Evolutionary conservation across 2,797 vertebrate genomes (phyloP), one percentile per base, ranked within the genome.

Genomic region (Melanotaenia parkinsoni): DNA sequence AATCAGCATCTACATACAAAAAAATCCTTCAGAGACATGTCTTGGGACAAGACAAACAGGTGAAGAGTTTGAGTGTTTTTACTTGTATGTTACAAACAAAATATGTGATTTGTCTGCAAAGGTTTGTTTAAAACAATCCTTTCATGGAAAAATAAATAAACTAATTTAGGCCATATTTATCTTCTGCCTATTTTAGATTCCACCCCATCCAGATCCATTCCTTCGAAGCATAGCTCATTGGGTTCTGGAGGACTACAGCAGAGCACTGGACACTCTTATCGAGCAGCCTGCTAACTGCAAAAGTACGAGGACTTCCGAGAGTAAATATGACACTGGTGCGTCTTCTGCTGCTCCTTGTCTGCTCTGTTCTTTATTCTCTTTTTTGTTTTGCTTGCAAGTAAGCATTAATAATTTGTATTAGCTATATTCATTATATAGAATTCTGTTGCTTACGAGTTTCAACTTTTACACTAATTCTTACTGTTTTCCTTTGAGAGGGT

Each of bases 161-260:
- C 58, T 59, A 6, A 71, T 56, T 72, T 26, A 80, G 40, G 22
- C 7, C 13, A 4, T 32, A 56, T 38, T 67, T 22, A 24, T 32
- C 75, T 1, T 71, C 32, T 60, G 3, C 73, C 1, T 64, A n/a
- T 78, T 81, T 85, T 80, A 94, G 86, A 94, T 95, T 85, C 89
- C 81, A 1, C 80, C 90, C 64, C 95, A 98, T 73, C 85, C 67
- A 63, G 97, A 99, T 86, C 96, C 98, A 13, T 99, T 99, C 88
- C 92, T 98, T 45, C 95, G 97, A 50, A 99, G 98, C 91, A 96
- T 99, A 94, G 96, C 97, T n/a, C 93, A 95, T 84, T 99, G 98
- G 98, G 97, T 99, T 80, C 94, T 99, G 77, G 96, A 99, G 88
- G 96, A 98, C 85, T 99, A 98, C 90, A 94, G 95, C 85, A 92